A percentile compares a stretch with the other conserved stretches of the same genome.
Conservation (phyloP, 2,113 vertebrate genomes). For the Marmota monax region DNA sequence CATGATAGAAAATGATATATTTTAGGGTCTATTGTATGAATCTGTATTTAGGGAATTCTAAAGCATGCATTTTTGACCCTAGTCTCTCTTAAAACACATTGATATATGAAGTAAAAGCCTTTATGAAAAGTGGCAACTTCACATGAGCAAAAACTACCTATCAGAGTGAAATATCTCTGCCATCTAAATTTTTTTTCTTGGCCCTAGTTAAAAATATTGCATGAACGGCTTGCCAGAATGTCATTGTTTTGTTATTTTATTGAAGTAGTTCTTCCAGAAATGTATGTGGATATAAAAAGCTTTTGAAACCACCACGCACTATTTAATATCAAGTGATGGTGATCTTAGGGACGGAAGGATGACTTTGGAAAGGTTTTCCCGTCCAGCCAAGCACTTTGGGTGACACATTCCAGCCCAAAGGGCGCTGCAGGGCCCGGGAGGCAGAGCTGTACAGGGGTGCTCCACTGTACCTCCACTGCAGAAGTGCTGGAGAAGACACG, state of each 20-base stretch:
- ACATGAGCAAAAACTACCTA: constrained; percentile 81
- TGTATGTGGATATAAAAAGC: constrained; percentile 26
- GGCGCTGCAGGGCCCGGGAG: constrained; percentile 35
- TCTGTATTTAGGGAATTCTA: constrained; percentile 89
- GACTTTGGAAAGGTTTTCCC: constrained; percentile 40
- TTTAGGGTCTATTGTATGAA: constrained; percentile 88
- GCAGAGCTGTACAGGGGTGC: background rate
- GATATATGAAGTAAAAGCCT: constrained; percentile 85
- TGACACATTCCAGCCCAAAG: constrained; percentile 48
- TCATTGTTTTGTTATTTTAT: constrained; percentile 66
- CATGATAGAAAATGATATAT: constrained; percentile 85
- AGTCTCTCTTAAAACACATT: constrained; percentile 86
- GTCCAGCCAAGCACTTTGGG: constrained; percentile 30
- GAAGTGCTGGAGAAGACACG: background rate
- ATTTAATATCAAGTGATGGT: background rate
- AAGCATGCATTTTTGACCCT: constrained; percentile 86
- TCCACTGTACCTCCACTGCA: background rate
- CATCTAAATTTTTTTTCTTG: constrained; percentile 79
- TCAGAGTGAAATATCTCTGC: constrained; percentile 85
- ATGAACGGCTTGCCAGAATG: constrained; percentile 68
- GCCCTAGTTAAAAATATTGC: constrained; percentile 72
- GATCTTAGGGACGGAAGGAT: background rate
- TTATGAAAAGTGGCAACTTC: constrained; percentile 86
- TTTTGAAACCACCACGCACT: background rate
- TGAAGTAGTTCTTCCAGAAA: constrained; percentile 71